These are phyloP conservation scores for Istiophorus platypterus DNA, from an alignment of 2,113 vertebrate species.

Conservation along the genomic window DNA sequence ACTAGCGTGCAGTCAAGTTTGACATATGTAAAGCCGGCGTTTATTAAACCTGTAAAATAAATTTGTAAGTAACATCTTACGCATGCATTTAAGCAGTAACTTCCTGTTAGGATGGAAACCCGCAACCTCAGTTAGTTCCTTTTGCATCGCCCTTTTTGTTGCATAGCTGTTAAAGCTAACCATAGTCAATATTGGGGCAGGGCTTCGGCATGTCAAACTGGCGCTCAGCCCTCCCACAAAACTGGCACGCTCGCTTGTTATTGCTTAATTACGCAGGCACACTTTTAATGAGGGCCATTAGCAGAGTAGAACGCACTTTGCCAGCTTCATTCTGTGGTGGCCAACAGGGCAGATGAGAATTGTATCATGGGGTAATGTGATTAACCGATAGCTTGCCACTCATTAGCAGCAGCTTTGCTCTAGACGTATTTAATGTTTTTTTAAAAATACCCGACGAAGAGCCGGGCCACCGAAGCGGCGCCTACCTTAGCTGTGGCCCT, in stretches of 20 bases:
- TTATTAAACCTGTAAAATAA: too few relatives aligned
- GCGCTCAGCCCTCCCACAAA: not conserved
- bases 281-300: constrained; percentile 43
- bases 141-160: not conserved
- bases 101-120: not conserved
- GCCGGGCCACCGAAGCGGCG: not conserved
- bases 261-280: constrained; percentile 26
- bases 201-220: not conserved
- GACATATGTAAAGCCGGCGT: too few relatives aligned
- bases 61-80: not conserved
- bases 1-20: too few relatives aligned
- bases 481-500: constrained; percentile 98
- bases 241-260: not conserved
- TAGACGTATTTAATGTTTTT: not conserved
- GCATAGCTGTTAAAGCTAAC: not conserved
- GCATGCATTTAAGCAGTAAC: not conserved
- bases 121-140: not conserved
- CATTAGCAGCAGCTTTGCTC: constrained; percentile 21
- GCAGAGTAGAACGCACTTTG: not conserved
- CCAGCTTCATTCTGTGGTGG: constrained; percentile 13
- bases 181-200: not conserved
- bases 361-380: constrained; percentile 17
- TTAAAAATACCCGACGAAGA: not conserved
- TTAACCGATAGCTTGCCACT: constrained; percentile 1
- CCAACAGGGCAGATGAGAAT: constrained; percentile 23